A percentile compares a stretch with the other conserved stretches of the same genome.
Evolutionary conservation across 1,140 invertebrate genomes (phyloP).

Genomic region (Zaprionus lachaisei): DNA sequence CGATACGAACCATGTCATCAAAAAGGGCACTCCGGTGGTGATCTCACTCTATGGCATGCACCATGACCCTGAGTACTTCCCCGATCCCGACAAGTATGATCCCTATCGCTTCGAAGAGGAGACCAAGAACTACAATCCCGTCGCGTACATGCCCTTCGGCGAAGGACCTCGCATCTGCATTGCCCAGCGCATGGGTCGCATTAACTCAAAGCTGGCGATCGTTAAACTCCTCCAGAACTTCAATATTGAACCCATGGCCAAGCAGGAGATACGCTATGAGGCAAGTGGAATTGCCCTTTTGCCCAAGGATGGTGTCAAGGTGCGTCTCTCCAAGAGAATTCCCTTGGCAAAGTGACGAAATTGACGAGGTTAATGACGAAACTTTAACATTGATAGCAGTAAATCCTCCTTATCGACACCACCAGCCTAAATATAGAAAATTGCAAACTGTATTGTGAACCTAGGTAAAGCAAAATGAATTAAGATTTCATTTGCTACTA

Average conservation of each 20-base stretch:
- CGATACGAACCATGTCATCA: slow-evolving; percentile 75
- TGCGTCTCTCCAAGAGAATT: slow-evolving; percentile 61
- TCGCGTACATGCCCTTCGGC: slow-evolving; percentile 88
- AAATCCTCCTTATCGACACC: slow-evolving; percentile 31
- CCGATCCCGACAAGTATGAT: slow-evolving; percentile 88
- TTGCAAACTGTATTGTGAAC: neutral
- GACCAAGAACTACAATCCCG: slow-evolving; percentile 75
- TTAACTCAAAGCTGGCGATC: slow-evolving; percentile 65
- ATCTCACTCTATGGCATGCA: slow-evolving; percentile 85
- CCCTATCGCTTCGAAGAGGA: slow-evolving; percentile 87
- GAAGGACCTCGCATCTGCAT: slow-evolving; percentile 87
- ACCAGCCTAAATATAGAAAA: neutral
- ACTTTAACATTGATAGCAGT: slow-evolving; percentile 12
- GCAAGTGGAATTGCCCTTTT: slow-evolving; percentile 53
- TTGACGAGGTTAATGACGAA: slow-evolving; percentile 9
- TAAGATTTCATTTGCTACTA: neutral
- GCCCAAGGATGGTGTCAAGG: slow-evolving; percentile 65
- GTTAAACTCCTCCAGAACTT: slow-evolving; percentile 68
- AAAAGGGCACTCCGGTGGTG: slow-evolving; percentile 84
- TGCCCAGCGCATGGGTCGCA: slow-evolving; percentile 65
- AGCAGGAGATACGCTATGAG: slow-evolving; percentile 51
- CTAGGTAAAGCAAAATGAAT: neutral
- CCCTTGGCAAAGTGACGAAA: slow-evolving; percentile 4
- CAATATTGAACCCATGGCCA: slow-evolving; percentile 63
- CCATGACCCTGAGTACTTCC: slow-evolving; percentile 86